A percentile compares a stretch with the other conserved stretches of the same genome.
Conservation (phyloP, 2,888 invertebrate genomes). For the Polydrusus pterygomalis region DNA sequence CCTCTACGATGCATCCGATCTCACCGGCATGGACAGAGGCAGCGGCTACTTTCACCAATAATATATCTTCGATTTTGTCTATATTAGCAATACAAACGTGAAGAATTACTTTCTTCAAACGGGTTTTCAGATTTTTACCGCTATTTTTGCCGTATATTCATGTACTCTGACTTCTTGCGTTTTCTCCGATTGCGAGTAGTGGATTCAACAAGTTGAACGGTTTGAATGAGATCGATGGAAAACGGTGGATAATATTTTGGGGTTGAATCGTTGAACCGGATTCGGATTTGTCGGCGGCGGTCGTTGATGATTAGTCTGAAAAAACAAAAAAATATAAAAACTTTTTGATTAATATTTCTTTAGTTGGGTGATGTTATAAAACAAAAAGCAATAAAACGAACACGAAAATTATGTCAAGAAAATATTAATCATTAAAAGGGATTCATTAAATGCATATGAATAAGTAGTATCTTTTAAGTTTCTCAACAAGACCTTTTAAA, state of each 20-base stretch:
- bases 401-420: no score
- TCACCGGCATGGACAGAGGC: no score
- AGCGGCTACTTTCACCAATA: constrained; percentile 37
- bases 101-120: constrained; percentile 46
- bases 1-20: constrained; percentile 28
- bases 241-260: neutral
- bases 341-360: neutral
- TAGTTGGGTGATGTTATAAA: no score
- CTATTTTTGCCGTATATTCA: constrained; percentile 25
- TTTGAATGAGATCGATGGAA: neutral
- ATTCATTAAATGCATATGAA: no score
- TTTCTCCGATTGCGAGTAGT: neutral
- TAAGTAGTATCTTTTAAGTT: no score
- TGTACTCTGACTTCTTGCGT: neutral
- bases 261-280: neutral
- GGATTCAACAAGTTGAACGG: constrained; percentile 10
- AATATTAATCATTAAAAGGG: no score
- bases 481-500: no score
- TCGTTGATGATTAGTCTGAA: constrained; percentile 3
- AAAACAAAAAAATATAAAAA: constrained; percentile 1
- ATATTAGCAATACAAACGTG: constrained; percentile 32
- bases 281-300: neutral
- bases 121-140: constrained; percentile 34
- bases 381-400: no score
- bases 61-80: constrained; percentile 27